Conservation (phyloP, 2,888 invertebrate species). For the Anthrax anthrax region DNA sequence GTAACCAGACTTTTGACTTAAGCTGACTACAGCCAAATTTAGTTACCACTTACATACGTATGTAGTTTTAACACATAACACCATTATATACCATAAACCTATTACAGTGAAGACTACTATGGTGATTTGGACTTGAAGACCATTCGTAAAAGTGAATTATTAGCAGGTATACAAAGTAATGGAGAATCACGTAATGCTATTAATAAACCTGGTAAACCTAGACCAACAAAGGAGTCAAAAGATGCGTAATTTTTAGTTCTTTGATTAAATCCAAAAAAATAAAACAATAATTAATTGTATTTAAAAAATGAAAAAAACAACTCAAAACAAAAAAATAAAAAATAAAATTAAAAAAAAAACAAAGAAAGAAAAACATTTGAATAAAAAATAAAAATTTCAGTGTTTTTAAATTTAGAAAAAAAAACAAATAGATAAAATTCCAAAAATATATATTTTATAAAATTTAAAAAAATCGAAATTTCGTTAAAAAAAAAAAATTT, state of each 20-base stretch:
- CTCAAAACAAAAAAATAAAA: neutral
- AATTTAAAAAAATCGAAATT: no score
- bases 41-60: no score
- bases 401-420: neutral
- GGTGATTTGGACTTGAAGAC: constrained; percentile 89
- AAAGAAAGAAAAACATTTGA: neutral
- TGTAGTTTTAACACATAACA: no score
- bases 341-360: constrained; percentile 1
- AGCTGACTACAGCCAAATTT: no score
- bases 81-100: constrained; percentile 14
- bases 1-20: no score
- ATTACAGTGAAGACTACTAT: constrained; percentile 91
- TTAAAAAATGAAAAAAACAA: no score
- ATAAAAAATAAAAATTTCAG: neutral
- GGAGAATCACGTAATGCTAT: constrained; percentile 36
- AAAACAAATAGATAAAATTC: neutral
- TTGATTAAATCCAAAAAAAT: neutral
- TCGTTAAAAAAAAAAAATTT: neutral
- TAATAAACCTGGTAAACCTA: constrained; percentile 38
- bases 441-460: no score
- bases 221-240: constrained; percentile 38
- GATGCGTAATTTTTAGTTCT: constrained; percentile 25
- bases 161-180: constrained; percentile 58
- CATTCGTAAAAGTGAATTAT: constrained; percentile 85
- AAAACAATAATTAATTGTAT: neutral